phyloP scores from a whole-genome alignment of 1,140 invertebrate species.

The Leptestheria dahalacensis region DNA sequence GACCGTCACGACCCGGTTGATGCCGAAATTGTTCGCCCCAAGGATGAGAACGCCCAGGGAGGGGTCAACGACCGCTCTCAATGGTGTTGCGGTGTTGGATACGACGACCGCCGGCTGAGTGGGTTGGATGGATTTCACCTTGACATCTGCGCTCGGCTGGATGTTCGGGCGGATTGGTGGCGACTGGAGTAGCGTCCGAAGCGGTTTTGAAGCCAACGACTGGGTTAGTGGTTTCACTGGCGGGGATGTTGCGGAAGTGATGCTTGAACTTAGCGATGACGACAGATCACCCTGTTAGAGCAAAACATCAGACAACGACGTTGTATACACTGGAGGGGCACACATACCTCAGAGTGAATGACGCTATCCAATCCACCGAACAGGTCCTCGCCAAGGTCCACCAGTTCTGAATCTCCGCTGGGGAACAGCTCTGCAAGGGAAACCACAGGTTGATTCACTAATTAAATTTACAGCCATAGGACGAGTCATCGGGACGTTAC shows the following conservation, averaged over 20 bases:
- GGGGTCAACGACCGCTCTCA: not conserved
- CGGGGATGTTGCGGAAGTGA: not conserved
- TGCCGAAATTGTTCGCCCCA: not conserved
- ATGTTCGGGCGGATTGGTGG: not conserved
- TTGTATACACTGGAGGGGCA: too few species aligned
- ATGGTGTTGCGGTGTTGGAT: not conserved
- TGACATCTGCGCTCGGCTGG: not conserved
- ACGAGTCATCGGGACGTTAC: not conserved
- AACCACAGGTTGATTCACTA: not conserved
- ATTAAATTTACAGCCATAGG: too few species aligned
- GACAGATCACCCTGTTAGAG: not conserved
- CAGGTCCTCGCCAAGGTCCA: slow-evolving; percentile 12
- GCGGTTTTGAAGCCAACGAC: not conserved
- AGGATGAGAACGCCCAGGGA: slow-evolving; percentile 3
- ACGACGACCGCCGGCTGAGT: not conserved
- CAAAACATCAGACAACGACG: not conserved
- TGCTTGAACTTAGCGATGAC: not conserved
- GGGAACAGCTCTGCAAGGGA: slow-evolving; percentile 7
- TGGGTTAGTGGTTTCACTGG: not conserved
- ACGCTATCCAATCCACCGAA: not conserved
- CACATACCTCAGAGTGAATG: not conserved
- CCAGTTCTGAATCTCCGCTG: slow-evolving; percentile 6
- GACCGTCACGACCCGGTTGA: slow-evolving; percentile 3
- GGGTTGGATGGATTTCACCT: not conserved
- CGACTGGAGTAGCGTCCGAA: not conserved